phyloP scores from a whole-genome alignment of 2,113 vertebrate genomes.

The Dolichallabes microphthalmus region DNA sequence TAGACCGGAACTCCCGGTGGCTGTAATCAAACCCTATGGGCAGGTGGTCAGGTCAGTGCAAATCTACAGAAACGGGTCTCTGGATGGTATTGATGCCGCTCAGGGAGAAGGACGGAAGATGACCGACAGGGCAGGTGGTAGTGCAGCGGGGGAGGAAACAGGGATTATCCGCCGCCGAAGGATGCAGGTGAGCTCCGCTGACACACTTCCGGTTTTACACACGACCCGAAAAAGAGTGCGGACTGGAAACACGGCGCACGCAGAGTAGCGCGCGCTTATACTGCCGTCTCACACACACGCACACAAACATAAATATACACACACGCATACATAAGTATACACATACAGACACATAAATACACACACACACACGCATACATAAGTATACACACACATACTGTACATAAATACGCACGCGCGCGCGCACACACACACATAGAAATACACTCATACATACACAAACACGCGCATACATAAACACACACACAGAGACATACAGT shows the following conservation, averaged over 20 bases:
- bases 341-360: too few relatives aligned
- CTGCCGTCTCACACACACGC: too few relatives aligned
- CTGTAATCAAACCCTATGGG: constrained; percentile 14
- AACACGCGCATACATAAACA: too few relatives aligned
- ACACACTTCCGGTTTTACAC: background rate
- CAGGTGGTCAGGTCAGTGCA: background rate
- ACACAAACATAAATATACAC: too few relatives aligned
- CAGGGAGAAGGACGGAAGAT: constrained; percentile 10
- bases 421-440: too few relatives aligned
- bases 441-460: too few relatives aligned
- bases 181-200: constrained; percentile 68
- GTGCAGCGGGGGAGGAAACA: constrained; percentile 69
- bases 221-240: background rate
- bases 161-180: constrained; percentile 75
- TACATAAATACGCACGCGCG: too few relatives aligned
- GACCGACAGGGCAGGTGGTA: constrained; percentile 30
- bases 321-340: too few relatives aligned
- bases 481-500: too few relatives aligned
- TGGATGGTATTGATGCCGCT: background rate
- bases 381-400: too few relatives aligned
- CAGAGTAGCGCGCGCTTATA: background rate
- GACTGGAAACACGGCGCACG: too few relatives aligned
- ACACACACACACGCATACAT: too few relatives aligned
- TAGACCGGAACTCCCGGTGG: constrained; percentile 9
- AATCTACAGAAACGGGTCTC: background rate